Evolutionary conservation across 2,797 vertebrate species (phyloP).

Genomic region (Cossypha niveicapilla): DNA sequence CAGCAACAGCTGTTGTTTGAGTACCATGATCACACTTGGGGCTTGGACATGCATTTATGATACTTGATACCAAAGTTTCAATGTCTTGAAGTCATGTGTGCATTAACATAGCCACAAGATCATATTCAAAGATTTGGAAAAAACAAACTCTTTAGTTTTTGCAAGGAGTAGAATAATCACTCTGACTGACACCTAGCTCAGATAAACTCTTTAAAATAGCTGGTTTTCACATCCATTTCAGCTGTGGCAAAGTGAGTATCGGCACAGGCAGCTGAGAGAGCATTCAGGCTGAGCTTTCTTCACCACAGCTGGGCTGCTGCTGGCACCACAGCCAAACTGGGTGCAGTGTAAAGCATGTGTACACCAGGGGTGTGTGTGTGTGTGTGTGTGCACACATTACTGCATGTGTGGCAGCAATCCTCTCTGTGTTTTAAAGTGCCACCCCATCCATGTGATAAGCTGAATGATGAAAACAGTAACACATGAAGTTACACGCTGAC

Average conservation of each 20-base stretch:
- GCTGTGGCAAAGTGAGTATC: background rate
- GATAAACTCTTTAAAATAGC: background rate
- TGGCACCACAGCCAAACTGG: background rate
- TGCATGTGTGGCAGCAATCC: accelerated
- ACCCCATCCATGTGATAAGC: background rate
- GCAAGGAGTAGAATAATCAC: background rate
- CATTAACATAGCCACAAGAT: background rate
- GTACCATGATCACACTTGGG: background rate
- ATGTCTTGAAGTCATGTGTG: background rate
- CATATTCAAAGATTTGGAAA: background rate
- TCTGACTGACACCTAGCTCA: background rate
- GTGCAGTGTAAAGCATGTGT: background rate
- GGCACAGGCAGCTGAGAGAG: background rate
- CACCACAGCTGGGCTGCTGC: background rate
- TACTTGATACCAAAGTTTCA: background rate
- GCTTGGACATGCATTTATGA: background rate
- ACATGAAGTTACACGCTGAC: background rate
- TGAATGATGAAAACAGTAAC: accelerated
- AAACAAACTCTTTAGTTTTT: background rate
- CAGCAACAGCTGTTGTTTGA: background rate
- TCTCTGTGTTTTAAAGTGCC: background rate
- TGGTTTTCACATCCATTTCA: background rate
- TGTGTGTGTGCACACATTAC: background rate
- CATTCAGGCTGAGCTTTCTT: background rate
- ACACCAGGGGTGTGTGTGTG: accelerated